Evolutionary conservation across 2,113 vertebrate species (phyloP).

Genomic region (Tetrax tetrax): DNA sequence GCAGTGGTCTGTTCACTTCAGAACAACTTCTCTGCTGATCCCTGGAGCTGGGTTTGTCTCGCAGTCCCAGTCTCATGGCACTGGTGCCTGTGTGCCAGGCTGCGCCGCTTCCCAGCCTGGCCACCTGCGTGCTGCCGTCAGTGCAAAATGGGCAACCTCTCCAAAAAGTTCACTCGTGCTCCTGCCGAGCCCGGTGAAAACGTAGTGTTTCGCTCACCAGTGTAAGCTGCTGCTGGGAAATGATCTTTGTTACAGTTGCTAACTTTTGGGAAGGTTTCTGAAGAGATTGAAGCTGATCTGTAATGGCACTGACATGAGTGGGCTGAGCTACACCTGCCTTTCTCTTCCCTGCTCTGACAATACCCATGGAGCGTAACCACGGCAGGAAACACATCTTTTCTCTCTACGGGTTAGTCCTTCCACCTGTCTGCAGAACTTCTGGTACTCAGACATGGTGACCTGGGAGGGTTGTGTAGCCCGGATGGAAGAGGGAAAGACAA

Average conservation of each 20-base stretch:
- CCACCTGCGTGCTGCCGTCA: accelerated
- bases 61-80: background rate
- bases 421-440: background rate
- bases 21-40: background rate
- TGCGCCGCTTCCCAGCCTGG: background rate
- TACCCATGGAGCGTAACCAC: background rate
- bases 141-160: background rate
- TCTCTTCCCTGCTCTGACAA: background rate
- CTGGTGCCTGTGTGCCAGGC: accelerated
- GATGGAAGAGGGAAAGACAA: background rate
- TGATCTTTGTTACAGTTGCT: background rate
- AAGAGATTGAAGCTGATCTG: background rate
- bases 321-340: background rate
- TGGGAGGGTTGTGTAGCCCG: background rate
- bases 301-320: background rate
- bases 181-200: background rate
- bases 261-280: background rate
- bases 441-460: background rate
- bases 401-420: background rate
- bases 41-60: background rate
- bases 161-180: background rate
- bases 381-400: background rate
- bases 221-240: background rate
- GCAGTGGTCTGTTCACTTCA: background rate
- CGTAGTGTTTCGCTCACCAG: background rate